phyloP scores from a whole-genome alignment of 35 echinoderm and acorn worm species.

The Diadema setosum region DNA sequence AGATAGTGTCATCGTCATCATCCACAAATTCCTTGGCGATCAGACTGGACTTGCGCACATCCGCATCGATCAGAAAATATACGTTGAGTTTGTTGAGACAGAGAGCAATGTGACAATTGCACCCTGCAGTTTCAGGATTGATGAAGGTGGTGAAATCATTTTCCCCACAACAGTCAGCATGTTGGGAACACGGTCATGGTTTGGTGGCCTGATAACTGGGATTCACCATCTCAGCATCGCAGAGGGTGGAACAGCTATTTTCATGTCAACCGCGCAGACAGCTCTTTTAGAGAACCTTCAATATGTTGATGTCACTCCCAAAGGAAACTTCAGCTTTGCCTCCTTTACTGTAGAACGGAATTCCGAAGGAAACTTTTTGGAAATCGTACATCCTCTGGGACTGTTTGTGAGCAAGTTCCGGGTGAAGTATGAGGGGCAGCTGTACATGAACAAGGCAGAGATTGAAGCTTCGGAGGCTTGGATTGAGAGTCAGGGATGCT shows the following conservation, averaged over 20 bases:
- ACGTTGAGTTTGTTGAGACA: conserved; percentile 81
- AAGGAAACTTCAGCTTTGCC: conserved; percentile 85
- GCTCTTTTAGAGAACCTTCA: conserved; percentile 75
- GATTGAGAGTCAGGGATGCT: conserved; percentile 85
- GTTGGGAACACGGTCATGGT: conserved; percentile 45
- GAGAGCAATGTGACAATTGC: conserved; percentile 80
- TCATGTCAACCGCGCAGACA: conserved; percentile 78
- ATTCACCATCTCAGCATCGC: conserved; percentile 73
- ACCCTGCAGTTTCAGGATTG: conserved; percentile 76
- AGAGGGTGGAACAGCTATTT: conserved; percentile 51
- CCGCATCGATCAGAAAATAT: conserved; percentile 58
- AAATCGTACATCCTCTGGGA: conserved; percentile 62
- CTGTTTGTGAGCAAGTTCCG: conserved; percentile 47
- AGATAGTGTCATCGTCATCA: conserved; percentile 73
- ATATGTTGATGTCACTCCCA: conserved; percentile 56
- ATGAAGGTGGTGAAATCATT: conserved; percentile 77
- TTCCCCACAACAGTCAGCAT: conserved; percentile 71
- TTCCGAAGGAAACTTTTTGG: conserved; percentile 66
- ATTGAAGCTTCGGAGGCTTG: conserved; percentile 65
- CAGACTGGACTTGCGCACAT: conserved; percentile 69
- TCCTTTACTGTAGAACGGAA: conserved; percentile 75
- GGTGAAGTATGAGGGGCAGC: conserved; percentile 77
- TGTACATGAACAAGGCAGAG: conserved; percentile 81
- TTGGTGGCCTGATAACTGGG: conserved; percentile 74
- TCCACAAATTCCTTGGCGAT: conserved; percentile 83